phyloP scores from a whole-genome alignment of 2,888 invertebrate genomes.

The Hanleya hanleyi region DNA sequence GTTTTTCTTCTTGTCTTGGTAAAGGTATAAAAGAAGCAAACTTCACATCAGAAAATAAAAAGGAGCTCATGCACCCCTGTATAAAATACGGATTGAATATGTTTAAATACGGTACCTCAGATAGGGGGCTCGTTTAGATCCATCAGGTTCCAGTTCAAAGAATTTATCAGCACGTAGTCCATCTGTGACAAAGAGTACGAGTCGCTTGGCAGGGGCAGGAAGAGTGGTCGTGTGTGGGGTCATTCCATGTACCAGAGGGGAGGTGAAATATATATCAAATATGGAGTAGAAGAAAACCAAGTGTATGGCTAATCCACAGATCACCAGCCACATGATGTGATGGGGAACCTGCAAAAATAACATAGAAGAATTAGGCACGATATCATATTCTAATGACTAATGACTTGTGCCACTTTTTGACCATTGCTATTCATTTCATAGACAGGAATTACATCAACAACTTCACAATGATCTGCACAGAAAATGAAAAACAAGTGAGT shows the following conservation, averaged over 20 bases:
- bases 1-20: too few relatives aligned
- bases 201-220: conserved; percentile 79
- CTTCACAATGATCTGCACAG: too few relatives aligned
- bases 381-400: too few relatives aligned
- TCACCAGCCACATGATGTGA: conserved; percentile 43
- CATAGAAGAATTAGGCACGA: not conserved
- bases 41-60: too few relatives aligned
- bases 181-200: conserved; percentile 93
- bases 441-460: too few relatives aligned
- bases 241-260: conserved; percentile 87
- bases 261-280: conserved; percentile 95
- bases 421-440: too few relatives aligned
- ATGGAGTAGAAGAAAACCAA: conserved; percentile 86
- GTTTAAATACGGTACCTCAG: conserved; percentile 77
- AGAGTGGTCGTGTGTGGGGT: conserved; percentile 69
- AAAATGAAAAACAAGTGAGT: too few relatives aligned
- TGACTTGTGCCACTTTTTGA: too few relatives aligned
- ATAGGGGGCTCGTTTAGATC: conserved; percentile 78
- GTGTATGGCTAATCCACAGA: conserved; percentile 78
- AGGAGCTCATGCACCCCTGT: too few relatives aligned
- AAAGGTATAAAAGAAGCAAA: too few relatives aligned
- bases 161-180: conserved; percentile 92
- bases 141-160: conserved; percentile 74
- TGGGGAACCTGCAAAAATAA: not conserved
- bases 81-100: too few relatives aligned